phyloP scores from a whole-genome alignment of 2,797 vertebrate genomes.

The Sebastes itinus region DNA sequence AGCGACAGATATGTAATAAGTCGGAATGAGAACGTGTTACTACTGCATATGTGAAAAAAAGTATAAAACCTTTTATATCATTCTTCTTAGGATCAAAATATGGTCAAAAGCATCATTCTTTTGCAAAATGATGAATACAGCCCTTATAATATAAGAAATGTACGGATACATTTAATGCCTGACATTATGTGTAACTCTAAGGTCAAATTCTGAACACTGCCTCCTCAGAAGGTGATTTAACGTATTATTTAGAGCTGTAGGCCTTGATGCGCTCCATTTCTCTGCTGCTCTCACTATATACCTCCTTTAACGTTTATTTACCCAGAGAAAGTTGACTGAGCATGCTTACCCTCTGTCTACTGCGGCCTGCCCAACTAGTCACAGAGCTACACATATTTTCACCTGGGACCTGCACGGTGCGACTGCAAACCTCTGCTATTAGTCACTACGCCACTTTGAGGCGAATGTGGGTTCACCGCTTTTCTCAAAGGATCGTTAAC shows the following conservation, averaged over 20 bases:
- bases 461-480: slow-evolving; percentile 35
- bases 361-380: slow-evolving; percentile 19
- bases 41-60: not conserved
- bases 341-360: slow-evolving; percentile 3
- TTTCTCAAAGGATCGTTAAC: slow-evolving; percentile 53
- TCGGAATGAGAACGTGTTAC: not conserved
- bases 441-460: slow-evolving; percentile 22
- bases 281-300: slow-evolving; percentile 12
- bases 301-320: slow-evolving; percentile 41
- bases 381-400: slow-evolving; percentile 38
- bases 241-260: slow-evolving; percentile 9
- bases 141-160: not conserved
- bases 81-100: not conserved
- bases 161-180: not conserved
- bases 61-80: not conserved
- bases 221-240: slow-evolving; percentile 2
- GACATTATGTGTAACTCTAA: not conserved
- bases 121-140: not conserved
- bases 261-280: not conserved
- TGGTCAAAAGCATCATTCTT: not conserved
- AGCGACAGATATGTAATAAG: too few relatives aligned
- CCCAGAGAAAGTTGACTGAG: slow-evolving; percentile 35
- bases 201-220: not conserved
- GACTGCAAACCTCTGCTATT: slow-evolving; percentile 32
- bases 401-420: slow-evolving; percentile 26